A percentile compares a stretch with the other conserved stretches of the same genome.
Conservation (phyloP, 2,797 vertebrate genomes). For the Lacerta bilineata region DNA sequence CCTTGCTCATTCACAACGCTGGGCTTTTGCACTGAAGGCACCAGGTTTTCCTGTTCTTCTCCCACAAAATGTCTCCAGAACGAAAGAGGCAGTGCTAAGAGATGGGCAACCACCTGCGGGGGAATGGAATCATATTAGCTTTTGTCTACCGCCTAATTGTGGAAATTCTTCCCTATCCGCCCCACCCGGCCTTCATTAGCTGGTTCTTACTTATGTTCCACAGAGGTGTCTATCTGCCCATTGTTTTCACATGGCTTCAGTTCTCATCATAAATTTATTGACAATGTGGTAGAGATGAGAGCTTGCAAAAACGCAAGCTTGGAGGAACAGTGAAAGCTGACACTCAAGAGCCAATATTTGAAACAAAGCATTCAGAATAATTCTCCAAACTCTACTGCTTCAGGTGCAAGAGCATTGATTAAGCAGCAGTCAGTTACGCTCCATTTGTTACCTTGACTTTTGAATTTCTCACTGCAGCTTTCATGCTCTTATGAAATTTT, state of each 20-base stretch:
- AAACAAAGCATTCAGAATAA: neutral
- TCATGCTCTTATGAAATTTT: neutral
- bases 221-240: neutral
- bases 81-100: constrained; percentile 74
- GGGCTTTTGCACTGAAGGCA: neutral
- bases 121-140: neutral
- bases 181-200: neutral
- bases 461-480: neutral
- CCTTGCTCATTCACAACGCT: accelerated
- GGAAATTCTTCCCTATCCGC: too few relatives aligned
- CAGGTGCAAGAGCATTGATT: neutral
- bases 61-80: constrained; percentile 80
- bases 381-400: neutral
- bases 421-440: too few relatives aligned
- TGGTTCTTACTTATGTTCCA: neutral
- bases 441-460: too few relatives aligned
- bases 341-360: neutral
- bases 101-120: constrained; percentile 80
- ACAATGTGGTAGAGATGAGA: neutral
- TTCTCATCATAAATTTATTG: neutral
- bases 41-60: constrained; percentile 67
- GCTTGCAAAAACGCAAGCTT: neutral
- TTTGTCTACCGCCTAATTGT: neutral
- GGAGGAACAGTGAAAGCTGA: neutral
- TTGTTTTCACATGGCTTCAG: neutral